A percentile compares a stretch with the other conserved stretches of the same genome.
Evolutionary conservation across 1,140 invertebrate species (phyloP).

Genomic region (Drosophila prosaltans): DNA sequence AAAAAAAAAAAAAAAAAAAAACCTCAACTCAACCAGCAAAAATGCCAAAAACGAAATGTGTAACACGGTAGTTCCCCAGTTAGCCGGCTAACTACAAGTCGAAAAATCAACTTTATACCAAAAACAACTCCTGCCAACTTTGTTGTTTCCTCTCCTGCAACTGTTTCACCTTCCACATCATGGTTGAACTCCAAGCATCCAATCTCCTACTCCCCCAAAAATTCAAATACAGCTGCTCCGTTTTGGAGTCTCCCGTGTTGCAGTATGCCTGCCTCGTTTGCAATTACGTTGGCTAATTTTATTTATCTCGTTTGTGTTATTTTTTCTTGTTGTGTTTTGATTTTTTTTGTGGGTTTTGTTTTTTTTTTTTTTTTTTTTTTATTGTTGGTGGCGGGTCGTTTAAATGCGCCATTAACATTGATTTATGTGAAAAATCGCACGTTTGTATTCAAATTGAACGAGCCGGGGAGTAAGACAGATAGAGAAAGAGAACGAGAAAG

Average conservation of each 20-base stretch:
- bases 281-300: slow-evolving; percentile 71
- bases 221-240: slow-evolving; percentile 35
- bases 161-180: not conserved
- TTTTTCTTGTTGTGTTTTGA: slow-evolving; percentile 39
- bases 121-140: too few species aligned
- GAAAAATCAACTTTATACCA: not conserved
- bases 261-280: slow-evolving; percentile 50
- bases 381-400: slow-evolving; percentile 45
- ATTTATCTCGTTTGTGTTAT: slow-evolving; percentile 59
- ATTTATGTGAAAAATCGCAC: slow-evolving; percentile 74
- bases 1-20: not conserved
- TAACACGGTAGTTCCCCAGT: slow-evolving; percentile 54
- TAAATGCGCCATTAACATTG: slow-evolving; percentile 70
- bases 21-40: slow-evolving; percentile 9
- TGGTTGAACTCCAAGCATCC: not conserved
- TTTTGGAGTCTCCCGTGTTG: slow-evolving; percentile 36
- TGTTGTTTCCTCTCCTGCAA: slow-evolving; percentile 38
- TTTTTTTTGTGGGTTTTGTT: slow-evolving; percentile 33
- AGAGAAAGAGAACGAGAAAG: slow-evolving; percentile 18
- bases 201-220: slow-evolving; percentile 1
- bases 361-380: not conserved
- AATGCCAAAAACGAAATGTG: slow-evolving; percentile 50
- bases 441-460: slow-evolving; percentile 66
- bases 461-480: slow-evolving; percentile 19
- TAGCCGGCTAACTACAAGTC: not conserved